Evolutionary conservation across 2,113 vertebrate genomes (phyloP), one percentile per base, ranked within the genome.

Genomic region (Etheostoma spectabile): DNA sequence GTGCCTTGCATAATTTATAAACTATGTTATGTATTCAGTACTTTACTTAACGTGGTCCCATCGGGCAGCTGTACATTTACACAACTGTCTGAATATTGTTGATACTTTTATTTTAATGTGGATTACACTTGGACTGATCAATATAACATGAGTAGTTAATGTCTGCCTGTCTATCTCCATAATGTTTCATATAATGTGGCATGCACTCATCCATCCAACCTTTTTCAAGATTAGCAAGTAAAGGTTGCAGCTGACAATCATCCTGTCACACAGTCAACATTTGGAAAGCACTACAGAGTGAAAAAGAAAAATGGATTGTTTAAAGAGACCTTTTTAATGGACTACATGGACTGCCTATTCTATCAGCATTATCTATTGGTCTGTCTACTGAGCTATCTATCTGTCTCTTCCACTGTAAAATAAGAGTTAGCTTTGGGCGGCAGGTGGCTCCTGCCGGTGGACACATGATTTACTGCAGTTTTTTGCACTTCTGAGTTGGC

Each of bases 41-140:
- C 21, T 62, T 80, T 22, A 5, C 21, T 62, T 80, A 60, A 64
- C 60, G 33, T 38, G 24, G 35, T 38, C 33, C 49, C 27, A 56
- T 8, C 1, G 6, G 57, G 65, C 53, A 78, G 69, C 63, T 74
- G 64, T 42, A 42, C 38, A 42, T 42, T 73, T 69, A 53, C 33
- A 64, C 18, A 73, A 77, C 64, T 49, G 46, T 67, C 56, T 60
- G 27, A 70, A 18, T 1, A 1, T 33, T 35, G 61, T 18, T 67
- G 18, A 64, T 82, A 45, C 46, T 21, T 60, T 84, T 62, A 61
- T 45, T 78, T 80, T 35, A 79, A 33, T 21, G 56, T 56, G 59
- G 33, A 77, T 83, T 85, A 75, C 55, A 63, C 80, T 78, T 66
- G 72, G 56, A 67, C 35, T 48, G 65, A 71, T 72, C 75, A 60